These are phyloP conservation scores for Linurgus olivaceus DNA, from an alignment of 2,797 vertebrate genomes.

Conservation along the genomic window DNA sequence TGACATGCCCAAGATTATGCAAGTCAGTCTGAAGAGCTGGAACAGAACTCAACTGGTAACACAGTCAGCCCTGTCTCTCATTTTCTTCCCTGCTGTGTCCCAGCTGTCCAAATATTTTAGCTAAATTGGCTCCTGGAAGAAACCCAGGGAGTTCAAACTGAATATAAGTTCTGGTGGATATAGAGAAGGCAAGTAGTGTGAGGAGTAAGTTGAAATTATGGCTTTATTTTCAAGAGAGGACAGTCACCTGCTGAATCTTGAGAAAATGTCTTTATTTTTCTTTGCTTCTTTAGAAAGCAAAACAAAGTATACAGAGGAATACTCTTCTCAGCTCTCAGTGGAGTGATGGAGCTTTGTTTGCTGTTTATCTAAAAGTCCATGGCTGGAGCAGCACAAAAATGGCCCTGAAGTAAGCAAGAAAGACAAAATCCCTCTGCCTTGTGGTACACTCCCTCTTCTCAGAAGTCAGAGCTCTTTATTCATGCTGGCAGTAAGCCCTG, in stretches of 20 bases:
- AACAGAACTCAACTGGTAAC: not conserved
- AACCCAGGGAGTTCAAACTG: not conserved
- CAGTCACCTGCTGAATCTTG: not conserved
- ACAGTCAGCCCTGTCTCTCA: slow-evolving; percentile 1
- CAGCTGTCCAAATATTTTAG: slow-evolving; percentile 51
- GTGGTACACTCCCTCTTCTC: not conserved
- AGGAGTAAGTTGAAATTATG: not conserved
- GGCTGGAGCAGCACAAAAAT: not conserved
- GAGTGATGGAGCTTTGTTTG: not conserved
- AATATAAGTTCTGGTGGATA: not conserved
- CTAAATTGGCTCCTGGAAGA: slow-evolving; percentile 36
- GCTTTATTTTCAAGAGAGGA: not conserved
- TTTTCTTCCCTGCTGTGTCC: slow-evolving; percentile 45
- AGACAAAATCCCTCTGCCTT: not conserved
- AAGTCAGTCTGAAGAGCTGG: not conserved
- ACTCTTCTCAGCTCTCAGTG: not conserved
- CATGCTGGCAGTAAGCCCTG: not conserved
- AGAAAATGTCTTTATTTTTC: not conserved
- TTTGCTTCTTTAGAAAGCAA: not conserved
- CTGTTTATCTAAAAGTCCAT: not conserved
- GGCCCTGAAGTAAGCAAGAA: not conserved
- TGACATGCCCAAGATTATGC: not conserved
- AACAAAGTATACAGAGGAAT: not conserved
- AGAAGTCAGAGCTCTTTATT: not conserved
- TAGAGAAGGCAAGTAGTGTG: not conserved